Conservation (phyloP, 2,888 invertebrate species). For the Pterostichus madidus region DNA sequence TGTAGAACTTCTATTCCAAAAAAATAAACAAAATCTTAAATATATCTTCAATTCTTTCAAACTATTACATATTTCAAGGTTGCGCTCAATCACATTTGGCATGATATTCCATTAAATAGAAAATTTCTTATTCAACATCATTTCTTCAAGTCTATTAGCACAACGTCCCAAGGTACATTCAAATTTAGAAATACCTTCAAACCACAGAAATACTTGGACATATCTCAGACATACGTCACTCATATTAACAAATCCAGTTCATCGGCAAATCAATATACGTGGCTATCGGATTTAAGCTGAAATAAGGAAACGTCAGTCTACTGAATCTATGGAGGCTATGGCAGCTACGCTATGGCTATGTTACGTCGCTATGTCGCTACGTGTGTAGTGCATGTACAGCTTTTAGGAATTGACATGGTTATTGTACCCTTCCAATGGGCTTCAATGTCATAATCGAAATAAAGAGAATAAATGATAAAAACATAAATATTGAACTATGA, state of each 20-base stretch:
- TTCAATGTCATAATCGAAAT: too few relatives aligned
- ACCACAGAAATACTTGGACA: not conserved
- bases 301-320: conserved; percentile 17
- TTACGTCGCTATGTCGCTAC: not conserved
- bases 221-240: conserved; percentile 2
- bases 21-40: not conserved
- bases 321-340: not conserved
- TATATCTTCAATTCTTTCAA: not conserved
- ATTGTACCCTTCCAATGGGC: too few relatives aligned
- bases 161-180: not conserved
- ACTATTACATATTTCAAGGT: not conserved
- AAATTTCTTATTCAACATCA: not conserved
- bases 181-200: conserved; percentile 10
- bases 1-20: too few relatives aligned
- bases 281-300: conserved; percentile 8
- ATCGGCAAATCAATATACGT: not conserved
- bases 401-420: too few relatives aligned
- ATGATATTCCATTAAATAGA: not conserved
- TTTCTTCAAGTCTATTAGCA: too few relatives aligned
- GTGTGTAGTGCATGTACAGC: not conserved
- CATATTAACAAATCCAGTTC: conserved; percentile 7
- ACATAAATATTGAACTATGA: too few relatives aligned
- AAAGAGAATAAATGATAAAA: too few relatives aligned
- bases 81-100: not conserved
- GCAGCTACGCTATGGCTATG: not conserved